phyloP scores from a whole-genome alignment of 35 echinoderm and acorn worm genomes.

The Patiria miniata region DNA sequence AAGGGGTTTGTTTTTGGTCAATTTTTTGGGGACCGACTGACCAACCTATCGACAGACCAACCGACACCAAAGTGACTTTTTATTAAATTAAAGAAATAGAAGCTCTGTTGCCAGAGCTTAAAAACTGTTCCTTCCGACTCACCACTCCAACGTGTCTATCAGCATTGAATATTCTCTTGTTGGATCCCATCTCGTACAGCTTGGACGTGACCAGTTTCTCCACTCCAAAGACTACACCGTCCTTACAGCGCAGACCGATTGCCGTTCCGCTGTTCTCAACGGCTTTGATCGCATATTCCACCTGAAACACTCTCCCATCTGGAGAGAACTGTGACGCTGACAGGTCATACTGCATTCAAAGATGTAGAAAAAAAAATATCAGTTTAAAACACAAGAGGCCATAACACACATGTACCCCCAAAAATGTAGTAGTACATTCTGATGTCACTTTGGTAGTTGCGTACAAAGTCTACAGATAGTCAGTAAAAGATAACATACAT shows the following conservation, averaged over 20 bases:
- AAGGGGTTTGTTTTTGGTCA: too few relatives aligned
- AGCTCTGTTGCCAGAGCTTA: too few relatives aligned
- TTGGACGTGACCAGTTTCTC: constrained; percentile 96
- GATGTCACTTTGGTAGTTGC: too few relatives aligned
- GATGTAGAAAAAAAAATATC: neutral
- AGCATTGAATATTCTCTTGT: constrained; percentile 95
- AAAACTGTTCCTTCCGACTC: too few relatives aligned
- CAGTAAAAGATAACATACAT: neutral
- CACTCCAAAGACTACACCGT: constrained; percentile 98
- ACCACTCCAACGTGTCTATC: constrained; percentile 99
- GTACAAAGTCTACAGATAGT: too few relatives aligned
- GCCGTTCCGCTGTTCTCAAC: constrained; percentile 99
- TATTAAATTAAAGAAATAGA: too few relatives aligned
- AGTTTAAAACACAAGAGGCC: neutral
- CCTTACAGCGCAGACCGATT: constrained; percentile 89
- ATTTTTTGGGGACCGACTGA: too few relatives aligned
- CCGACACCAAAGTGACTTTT: too few relatives aligned
- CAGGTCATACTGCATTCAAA: constrained; percentile 79
- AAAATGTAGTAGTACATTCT: neutral
- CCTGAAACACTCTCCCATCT: constrained; percentile 96
- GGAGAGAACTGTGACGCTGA: constrained; percentile 99
- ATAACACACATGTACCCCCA: neutral
- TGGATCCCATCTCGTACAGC: constrained; percentile 90
- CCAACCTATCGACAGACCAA: too few relatives aligned
- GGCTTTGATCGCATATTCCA: constrained; percentile 98